Evolutionary conservation across 2,888 invertebrate species (phyloP), one percentile per base, ranked within the genome.

Genomic region (Luffia ferchaultella): DNA sequence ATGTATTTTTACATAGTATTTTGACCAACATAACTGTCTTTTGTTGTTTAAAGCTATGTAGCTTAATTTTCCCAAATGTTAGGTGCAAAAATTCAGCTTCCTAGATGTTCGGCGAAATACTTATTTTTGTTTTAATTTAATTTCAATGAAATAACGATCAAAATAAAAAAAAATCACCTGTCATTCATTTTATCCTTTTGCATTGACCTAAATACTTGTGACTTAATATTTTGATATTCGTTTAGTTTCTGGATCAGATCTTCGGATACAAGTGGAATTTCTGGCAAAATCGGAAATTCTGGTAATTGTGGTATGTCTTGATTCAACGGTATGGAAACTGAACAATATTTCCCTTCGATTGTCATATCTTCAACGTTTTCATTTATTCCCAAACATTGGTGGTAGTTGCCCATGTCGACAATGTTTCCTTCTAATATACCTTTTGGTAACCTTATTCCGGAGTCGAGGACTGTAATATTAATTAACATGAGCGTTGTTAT

Each of bases 291-390:
- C 20, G 49, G 43, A 12, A 49, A 49, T 20, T 42, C 43, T 7
- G 43, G 19, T 3, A 49, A 43, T 2, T 41, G 18, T 18, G n/a
- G n/a, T 46, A 16, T 50, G 0, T 59, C 54, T 50, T 67, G 68
- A 7, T 57, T 46, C 5, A 68, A 19, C 2, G 76, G 73, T 1
- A 73, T 51, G 1, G 53, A 43, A 40, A 76, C 63, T 50, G 67
- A 63, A 50, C 84, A 83, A 55, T 65, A 72, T 57, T 76, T 76
- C 12, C 76, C 76, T 56, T 68, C 61, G 7, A 76, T 62, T 0
- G 57, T 53, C 15, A 63, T 65, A 16, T 16, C 20, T 17, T 57
- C 56, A 17, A 62, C 56, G n/a, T 57, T 45, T 41, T 61, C 48
- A 3, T 58, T 55, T 45, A 71, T 65, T 0, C 48, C 57, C 2